These are phyloP conservation scores for Alectoris magna DNA, from an alignment of 2,797 vertebrate genomes.

Conservation along the genomic window DNA sequence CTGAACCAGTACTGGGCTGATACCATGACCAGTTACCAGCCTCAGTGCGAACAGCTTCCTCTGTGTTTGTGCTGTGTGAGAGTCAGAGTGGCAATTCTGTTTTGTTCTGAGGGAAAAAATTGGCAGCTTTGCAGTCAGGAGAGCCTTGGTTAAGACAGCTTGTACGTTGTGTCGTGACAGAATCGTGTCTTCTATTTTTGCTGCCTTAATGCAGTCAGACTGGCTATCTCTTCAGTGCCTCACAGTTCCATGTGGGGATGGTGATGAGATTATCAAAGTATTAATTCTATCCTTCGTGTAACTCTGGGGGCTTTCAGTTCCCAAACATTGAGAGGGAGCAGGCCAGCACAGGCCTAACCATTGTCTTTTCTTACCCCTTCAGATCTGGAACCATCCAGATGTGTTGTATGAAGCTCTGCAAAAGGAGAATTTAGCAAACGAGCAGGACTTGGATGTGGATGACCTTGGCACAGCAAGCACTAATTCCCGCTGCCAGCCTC, in stretches of 20 bases:
- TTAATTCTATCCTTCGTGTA: background rate
- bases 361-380: slow-evolving; percentile 8
- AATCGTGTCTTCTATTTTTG: background rate
- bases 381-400: slow-evolving; percentile 99
- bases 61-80: background rate
- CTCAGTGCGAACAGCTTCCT: background rate
- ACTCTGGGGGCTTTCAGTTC: background rate
- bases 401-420: slow-evolving; percentile 95
- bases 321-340: background rate
- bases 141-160: background rate
- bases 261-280: background rate
- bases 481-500: slow-evolving; percentile 85
- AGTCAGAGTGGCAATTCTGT: background rate
- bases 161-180: background rate
- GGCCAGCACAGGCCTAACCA: background rate
- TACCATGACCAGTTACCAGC: background rate
- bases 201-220: background rate
- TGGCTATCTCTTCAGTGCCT: background rate
- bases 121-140: background rate
- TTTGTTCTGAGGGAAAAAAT: background rate
- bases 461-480: slow-evolving; percentile 87
- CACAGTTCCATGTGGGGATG: background rate
- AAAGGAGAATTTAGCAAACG: slow-evolving; percentile 94
- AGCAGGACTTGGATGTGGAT: slow-evolving; percentile 96
- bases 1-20: background rate